Base-by-base conservation (phyloP, 23 tunicate genomes). In the Styela clava region DNA sequence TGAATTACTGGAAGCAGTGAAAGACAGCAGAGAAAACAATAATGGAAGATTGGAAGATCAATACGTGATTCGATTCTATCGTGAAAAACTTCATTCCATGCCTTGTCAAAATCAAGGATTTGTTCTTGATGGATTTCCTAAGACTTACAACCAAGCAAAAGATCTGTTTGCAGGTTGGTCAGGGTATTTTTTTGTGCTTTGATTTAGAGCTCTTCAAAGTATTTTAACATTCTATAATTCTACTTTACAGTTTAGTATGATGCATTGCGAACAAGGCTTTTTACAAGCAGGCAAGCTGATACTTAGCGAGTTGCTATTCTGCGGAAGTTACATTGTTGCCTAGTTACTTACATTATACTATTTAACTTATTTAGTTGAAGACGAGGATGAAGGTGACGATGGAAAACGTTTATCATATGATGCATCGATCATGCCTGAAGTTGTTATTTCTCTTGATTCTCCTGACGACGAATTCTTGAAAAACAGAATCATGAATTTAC, bases 101-200 rank as follows among this genome's bases (percentile, higher is more conserved):
- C 89, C 93, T 23, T 86, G 95, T 69, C 95, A 89, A 78, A 95
- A 95, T 78, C 95, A 95, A 64, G 99, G 99, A 12, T 95, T 84
- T 80, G 92, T 95, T 28, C 74, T 95, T 21, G 99, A 95, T 76
- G 99, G 99, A 51, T 95, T 83, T 68, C 99, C 99, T 2, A 95
- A 95, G 68, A 95, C 99, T 22, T 95, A 86, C 64, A 88, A 89
- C 73, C 99, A 95, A 79, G 99, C 99, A 35, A 95, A 90, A 79
- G 99, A 90, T 31, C 78, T 95, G 21, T 95, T 89, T 79, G 84
- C 94, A 69, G 34, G 97, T 92, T 30, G 67, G 68, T 51, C 9
- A 19, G 20, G 9, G 25, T 62, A 25, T 52, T 78, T 51, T 73
- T 1, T 44, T n/a, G n/a, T n/a, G n/a, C n/a, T n/a, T n/a, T n/a